These are phyloP conservation scores for Castor canadensis DNA, from an alignment of 2,113 vertebrate species.

Conservation along the genomic window DNA sequence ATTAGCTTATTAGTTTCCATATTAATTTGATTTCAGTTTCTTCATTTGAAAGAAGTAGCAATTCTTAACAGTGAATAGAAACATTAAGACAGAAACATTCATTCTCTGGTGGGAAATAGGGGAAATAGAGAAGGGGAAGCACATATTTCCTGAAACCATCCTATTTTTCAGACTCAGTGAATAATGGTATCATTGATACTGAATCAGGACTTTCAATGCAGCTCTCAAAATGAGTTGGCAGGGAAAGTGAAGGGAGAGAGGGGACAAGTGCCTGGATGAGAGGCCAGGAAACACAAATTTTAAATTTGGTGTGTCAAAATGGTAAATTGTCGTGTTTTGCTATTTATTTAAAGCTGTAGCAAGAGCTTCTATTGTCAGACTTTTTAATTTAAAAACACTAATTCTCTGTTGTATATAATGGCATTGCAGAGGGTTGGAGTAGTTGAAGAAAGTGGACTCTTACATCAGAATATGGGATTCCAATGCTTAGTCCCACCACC, in stretches of 20 bases:
- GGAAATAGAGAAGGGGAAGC: constrained; percentile 36
- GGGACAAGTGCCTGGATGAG: not conserved
- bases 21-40: constrained; percentile 43
- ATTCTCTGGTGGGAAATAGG: constrained; percentile 55
- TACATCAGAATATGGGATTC: not conserved
- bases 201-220: not conserved
- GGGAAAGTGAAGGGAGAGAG: not conserved
- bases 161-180: constrained; percentile 56
- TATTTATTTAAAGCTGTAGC: not conserved
- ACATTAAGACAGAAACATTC: constrained; percentile 49
- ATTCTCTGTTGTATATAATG: not conserved
- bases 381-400: not conserved
- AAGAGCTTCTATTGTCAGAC: not conserved
- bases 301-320: not conserved
- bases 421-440: not conserved
- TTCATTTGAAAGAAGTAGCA: not conserved
- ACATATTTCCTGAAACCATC: constrained; percentile 53
- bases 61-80: constrained; percentile 54
- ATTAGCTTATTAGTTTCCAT: not conserved
- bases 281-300: not conserved
- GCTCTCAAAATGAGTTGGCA: constrained; percentile 51
- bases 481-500: not conserved
- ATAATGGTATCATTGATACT: constrained; percentile 73
- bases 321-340: not conserved
- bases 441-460: not conserved